phyloP scores from a whole-genome alignment of 92 coral and sea anemone genomes.

The Parazoanthus atlanticus region DNA sequence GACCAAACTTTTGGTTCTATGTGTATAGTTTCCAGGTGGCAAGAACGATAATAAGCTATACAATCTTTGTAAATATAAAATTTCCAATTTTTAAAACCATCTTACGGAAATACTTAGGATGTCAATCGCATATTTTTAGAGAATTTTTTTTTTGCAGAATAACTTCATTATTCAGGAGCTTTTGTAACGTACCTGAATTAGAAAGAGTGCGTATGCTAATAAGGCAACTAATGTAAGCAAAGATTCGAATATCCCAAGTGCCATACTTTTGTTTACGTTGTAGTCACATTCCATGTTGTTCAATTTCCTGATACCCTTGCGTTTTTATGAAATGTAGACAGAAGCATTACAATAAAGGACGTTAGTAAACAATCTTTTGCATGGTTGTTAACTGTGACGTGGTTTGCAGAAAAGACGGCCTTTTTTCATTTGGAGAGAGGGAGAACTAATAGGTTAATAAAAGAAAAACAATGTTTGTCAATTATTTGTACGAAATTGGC shows the following conservation, averaged over 20 bases:
- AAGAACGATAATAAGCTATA: no score
- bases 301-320: slow-evolving; percentile 7
- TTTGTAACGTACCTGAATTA: no score
- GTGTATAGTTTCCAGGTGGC: no score
- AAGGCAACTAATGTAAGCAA: no score
- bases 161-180: no score
- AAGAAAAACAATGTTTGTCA: not conserved
- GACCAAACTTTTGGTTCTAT: no score
- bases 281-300: not conserved
- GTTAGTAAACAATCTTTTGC: not conserved
- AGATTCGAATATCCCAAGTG: not conserved
- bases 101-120: no score
- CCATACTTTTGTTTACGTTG: not conserved
- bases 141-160: no score
- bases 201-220: no score
- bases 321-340: not conserved
- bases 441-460: not conserved
- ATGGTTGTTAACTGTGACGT: slow-evolving; percentile 2
- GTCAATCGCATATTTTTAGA: no score
- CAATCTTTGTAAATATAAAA: no score
- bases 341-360: not conserved
- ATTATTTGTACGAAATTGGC: slow-evolving; percentile 3
- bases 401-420: not conserved
- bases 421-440: not conserved
- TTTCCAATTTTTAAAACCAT: no score